phyloP scores from a whole-genome alignment of 2,888 invertebrate species.

The Chrysolina americana region DNA sequence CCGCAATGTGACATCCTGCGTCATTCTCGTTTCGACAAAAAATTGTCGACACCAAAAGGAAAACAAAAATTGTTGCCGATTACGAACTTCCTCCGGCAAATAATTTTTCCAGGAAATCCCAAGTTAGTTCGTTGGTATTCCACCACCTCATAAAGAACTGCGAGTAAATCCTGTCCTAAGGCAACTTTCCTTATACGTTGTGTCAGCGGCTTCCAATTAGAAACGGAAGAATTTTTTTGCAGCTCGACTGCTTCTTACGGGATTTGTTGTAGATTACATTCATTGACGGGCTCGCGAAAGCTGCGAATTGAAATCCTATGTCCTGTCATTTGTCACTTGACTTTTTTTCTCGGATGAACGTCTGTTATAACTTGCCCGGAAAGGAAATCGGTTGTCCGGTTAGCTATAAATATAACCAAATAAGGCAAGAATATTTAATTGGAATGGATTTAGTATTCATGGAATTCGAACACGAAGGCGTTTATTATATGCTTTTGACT shows the following conservation, averaged over 20 bases:
- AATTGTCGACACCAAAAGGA: too few species aligned
- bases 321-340: slow-evolving; percentile 47
- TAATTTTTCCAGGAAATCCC: not conserved
- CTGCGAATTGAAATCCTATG: slow-evolving; percentile 43
- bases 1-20: too few species aligned
- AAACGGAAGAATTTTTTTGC: slow-evolving; percentile 26
- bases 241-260: slow-evolving; percentile 43
- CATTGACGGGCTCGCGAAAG: slow-evolving; percentile 47
- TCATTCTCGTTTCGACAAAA: too few species aligned
- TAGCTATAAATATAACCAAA: not conserved
- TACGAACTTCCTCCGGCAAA: not conserved
- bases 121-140: not conserved
- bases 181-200: slow-evolving; percentile 23
- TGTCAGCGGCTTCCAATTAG: not conserved
- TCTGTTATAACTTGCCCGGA: not conserved
- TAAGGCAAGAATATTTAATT: not conserved
- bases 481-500: not conserved
- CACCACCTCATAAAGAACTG: not conserved
- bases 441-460: slow-evolving; percentile 3
- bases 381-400: slow-evolving; percentile 12
- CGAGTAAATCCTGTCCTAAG: not conserved
- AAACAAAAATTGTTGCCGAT: not conserved
- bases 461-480: not conserved
- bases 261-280: slow-evolving; percentile 49
- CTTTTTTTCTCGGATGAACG: not conserved